Base-by-base conservation (phyloP, 2,888 invertebrate species). In the Apodemia zela region DNA sequence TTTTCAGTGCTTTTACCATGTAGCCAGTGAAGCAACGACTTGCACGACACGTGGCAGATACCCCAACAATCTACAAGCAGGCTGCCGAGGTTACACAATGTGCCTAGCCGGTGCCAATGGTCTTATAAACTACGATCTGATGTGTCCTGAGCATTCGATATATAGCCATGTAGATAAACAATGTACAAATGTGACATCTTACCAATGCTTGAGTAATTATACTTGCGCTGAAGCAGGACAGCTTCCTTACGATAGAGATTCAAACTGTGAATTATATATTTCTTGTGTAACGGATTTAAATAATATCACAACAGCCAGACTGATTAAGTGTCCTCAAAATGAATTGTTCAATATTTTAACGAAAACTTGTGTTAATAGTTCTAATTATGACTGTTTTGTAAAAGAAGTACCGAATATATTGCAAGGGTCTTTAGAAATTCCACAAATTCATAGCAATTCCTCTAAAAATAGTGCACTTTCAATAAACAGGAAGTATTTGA, bases 1-100 rank as follows among this genome's bases (percentile, higher is more conserved):
- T 72, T 87, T 85, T 62, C 84, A 89, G 89, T 75, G 76, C 63
- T 75, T 84, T 73, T 77, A 74, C 66, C 71, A 77, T 60, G 70
- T 72, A 45, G 74, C 73, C 10, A 80, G 75, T 67, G 63, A 73
- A 63, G 79, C 78, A 2, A 69, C 72, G 1, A 63, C 78, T 64
- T 90, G 90, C 65, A 77, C 73, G 0, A 67, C 76, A 0, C 77
- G 79, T 17, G 90, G 89, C 63, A 81, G 83, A 66, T 90, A 82
- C 65, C 83, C 87, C 2, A 84, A 87, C 67, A 77, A 85, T 60
- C 74, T 78, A 21, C 72, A 72, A 2, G 71, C 75, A 5, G 79
- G 83, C 60, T 91, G 91, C 65, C 74, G 81, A 4, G 88, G 88
- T 0, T 89, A 81, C 69, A 81, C 84, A n/a, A 83, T 88, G 72